These are phyloP conservation scores for Chloroceryle amazona DNA, from an alignment of 2,797 vertebrate genomes.

Conservation along the genomic window DNA sequence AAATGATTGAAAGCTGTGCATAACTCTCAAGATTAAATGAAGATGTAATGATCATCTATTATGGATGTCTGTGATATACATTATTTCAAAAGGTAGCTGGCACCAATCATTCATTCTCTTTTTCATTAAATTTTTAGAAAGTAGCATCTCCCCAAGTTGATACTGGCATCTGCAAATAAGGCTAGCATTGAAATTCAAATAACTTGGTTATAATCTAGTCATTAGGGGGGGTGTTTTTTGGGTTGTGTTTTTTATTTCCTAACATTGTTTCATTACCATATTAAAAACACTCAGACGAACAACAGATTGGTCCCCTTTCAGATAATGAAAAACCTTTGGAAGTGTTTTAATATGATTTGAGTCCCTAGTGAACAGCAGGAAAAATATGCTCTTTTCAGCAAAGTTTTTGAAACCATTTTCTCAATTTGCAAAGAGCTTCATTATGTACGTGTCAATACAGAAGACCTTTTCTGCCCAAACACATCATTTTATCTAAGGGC, in stretches of 20 bases:
- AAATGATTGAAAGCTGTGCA: constrained; percentile 25
- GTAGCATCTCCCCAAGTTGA: neutral
- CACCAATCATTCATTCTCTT: constrained; percentile 23
- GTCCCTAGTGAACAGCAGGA: neutral
- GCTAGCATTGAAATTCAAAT: neutral
- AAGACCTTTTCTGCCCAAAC: constrained; percentile 15
- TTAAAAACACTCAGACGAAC: neutral
- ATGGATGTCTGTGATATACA: neutral
- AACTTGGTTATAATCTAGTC: neutral
- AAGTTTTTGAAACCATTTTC: neutral
- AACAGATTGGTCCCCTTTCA: neutral
- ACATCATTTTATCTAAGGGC: neutral
- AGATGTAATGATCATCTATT: constrained; percentile 41
- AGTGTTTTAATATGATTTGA: neutral
- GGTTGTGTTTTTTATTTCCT: neutral
- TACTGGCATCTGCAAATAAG: neutral
- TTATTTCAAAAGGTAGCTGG: constrained; percentile 16
- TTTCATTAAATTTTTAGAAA: constrained; percentile 26
- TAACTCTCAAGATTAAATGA: constrained; percentile 30
- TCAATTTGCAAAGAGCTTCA: neutral
- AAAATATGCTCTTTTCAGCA: neutral
- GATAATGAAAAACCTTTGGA: neutral
- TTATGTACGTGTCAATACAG: neutral
- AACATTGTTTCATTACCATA: neutral
- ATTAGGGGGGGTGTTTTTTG: no score